Base-by-base conservation (phyloP, 1,140 invertebrate genomes). In the Brachionus angularis region DNA sequence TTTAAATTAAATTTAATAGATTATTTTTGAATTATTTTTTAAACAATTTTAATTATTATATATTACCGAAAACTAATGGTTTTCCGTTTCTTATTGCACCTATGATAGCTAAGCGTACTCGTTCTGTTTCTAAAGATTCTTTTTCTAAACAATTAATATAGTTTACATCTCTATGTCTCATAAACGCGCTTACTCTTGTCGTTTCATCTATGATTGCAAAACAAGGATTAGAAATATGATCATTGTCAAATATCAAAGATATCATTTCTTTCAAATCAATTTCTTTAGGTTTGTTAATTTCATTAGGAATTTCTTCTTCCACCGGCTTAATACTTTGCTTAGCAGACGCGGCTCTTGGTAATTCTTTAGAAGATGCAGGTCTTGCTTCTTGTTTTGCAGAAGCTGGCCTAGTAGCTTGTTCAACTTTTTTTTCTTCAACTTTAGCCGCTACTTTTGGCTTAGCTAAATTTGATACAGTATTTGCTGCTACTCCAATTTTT, bases 161-260 rank as follows among this genome's bases (percentile, higher is more conserved):
- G 27, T 21, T 39, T 1, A 34, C 39, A 21, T 58, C 33, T 39
- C 53, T 33, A 39, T 58, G 53, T 58, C 53, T 58, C 10, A 58
- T 21, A 58, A 58, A 58, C 12, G 53, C 53, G 39, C 53, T 58
- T 42, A 58, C 53, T 39, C 53, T n/a, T 14, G 53, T 58, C 14
- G 33, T 58, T 58, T 58, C 53, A 36, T 58, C 53, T 12, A 58
- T 27, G 8, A 58, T 29, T 8, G 53, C 12, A 58, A 29, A 58
- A 27, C 53, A 58, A 23, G 21, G 0, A 21, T 58, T 12, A 23
- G 33, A 18, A 23, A 12, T 7, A 3, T 58, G 33, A 27, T 31
- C n/a, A 3, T 16, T 23, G 27, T 58, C 53, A 58, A 27, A 39
- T 39, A 58, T 58, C 12, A 58, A 23, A 10, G n/a, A 7, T 34